phyloP scores from a whole-genome alignment of 2,113 vertebrate genomes.

The Oreochromis tanganicae region DNA sequence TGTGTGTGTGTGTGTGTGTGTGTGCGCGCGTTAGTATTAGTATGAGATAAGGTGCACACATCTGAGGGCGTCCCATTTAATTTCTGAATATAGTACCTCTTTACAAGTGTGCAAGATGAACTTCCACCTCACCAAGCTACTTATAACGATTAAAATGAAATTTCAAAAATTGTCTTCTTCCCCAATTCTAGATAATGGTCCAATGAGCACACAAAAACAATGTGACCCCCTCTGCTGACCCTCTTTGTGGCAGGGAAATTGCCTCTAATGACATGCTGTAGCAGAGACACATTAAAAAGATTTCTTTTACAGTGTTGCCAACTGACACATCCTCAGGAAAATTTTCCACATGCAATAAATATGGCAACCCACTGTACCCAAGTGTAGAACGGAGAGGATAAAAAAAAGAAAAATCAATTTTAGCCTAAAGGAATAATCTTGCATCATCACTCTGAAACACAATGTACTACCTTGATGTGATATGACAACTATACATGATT shows the following conservation, averaged over 20 bases:
- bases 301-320: constrained; percentile 35
- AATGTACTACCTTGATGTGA: constrained; percentile 4
- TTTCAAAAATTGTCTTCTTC: constrained; percentile 53
- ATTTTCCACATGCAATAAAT: constrained; percentile 39
- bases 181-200: constrained; percentile 58
- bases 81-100: constrained; percentile 35
- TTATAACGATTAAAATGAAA: constrained; percentile 49
- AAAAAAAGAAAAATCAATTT: neutral
- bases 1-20: no score
- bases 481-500: constrained; percentile 8
- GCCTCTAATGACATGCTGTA: constrained; percentile 53
- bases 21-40: neutral
- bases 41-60: constrained; percentile 36
- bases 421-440: constrained; percentile 21
- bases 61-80: constrained; percentile 43
- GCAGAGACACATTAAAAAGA: constrained; percentile 30
- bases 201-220: constrained; percentile 48
- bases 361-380: neutral
- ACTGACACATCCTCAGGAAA: constrained; percentile 45
- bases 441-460: constrained; percentile 25
- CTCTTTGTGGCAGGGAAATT: constrained; percentile 63
- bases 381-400: neutral
- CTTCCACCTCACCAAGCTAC: constrained; percentile 51
- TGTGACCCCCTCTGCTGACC: constrained; percentile 60
- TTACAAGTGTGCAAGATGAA: constrained; percentile 51